phyloP scores from a whole-genome alignment of 2,888 invertebrate genomes.

The Acanthococcus lagerstroemiae region DNA sequence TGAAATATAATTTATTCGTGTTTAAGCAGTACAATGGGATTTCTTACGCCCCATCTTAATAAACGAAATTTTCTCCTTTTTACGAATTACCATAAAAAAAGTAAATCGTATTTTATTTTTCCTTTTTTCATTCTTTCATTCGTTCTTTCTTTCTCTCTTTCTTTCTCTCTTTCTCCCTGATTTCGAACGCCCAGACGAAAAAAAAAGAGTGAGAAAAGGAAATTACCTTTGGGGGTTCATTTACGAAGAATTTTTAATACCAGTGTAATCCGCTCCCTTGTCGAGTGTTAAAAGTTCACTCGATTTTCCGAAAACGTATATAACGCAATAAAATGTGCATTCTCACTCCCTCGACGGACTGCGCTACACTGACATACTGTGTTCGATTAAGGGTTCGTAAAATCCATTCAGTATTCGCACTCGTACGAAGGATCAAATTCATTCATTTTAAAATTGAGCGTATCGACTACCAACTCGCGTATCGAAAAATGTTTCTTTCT shows the following conservation, averaged over 20 bases:
- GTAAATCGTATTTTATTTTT: conserved; percentile 20
- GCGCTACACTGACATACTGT: no score
- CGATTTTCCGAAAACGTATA: no score
- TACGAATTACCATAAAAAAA: conserved; percentile 30
- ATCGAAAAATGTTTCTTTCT: no score
- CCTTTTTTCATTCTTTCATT: conserved; percentile 2
- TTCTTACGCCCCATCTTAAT: conserved; percentile 30
- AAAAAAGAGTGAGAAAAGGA: neutral
- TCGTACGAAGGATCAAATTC: no score
- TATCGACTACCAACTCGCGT: no score
- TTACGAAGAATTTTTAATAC: conserved; percentile 29
- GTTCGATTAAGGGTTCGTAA: no score
- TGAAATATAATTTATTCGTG: conserved; percentile 21
- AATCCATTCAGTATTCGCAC: no score
- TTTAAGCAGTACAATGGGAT: conserved; percentile 29
- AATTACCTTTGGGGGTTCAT: conserved; percentile 31
- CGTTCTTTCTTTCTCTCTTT: no score
- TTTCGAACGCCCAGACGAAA: neutral
- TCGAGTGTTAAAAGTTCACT: conserved; percentile 18
- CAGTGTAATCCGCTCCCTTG: conserved; percentile 7
- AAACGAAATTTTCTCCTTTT: conserved; percentile 30
- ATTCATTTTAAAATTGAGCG: no score
- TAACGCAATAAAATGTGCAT: no score
- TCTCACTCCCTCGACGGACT: no score
- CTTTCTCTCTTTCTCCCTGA: no score